Conservation (phyloP, 2,888 invertebrate genomes). For the Drosophila nr. medialis region DNA sequence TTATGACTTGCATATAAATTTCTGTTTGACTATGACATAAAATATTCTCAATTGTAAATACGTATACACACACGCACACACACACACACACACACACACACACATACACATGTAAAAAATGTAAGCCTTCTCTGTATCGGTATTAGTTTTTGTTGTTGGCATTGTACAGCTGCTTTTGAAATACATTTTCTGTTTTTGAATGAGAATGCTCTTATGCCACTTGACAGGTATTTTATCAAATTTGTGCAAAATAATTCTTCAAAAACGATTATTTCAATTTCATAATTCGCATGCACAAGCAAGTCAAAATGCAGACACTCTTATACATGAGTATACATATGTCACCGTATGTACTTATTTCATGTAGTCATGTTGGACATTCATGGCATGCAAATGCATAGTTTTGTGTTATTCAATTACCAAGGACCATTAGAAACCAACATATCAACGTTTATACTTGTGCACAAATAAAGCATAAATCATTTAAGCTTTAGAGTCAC, state of each 20-base stretch:
- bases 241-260: constrained; percentile 59
- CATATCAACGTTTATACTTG: constrained; percentile 28
- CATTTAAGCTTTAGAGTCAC: constrained; percentile 25
- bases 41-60: constrained; percentile 30
- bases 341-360: background rate
- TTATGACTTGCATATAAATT: constrained; percentile 79
- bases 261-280: constrained; percentile 72
- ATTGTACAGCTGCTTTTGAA: constrained; percentile 52
- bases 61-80: constrained; percentile 22
- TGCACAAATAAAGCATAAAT: constrained; percentile 43
- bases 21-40: constrained; percentile 71
- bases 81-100: constrained; percentile 23
- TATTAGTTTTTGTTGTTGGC: constrained; percentile 37
- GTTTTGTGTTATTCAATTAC: constrained; percentile 52
- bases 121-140: constrained; percentile 5
- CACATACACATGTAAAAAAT: background rate
- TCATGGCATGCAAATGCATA: constrained; percentile 29
- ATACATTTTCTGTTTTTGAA: constrained; percentile 56
- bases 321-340: background rate
- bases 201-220: constrained; percentile 66
- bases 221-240: constrained; percentile 75
- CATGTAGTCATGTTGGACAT: constrained; percentile 20
- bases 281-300: constrained; percentile 20
- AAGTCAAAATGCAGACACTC: constrained; percentile 4
- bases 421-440: constrained; percentile 16